Evolutionary conservation across 2,797 vertebrate species (phyloP).

Genomic region (Tinamus major): DNA sequence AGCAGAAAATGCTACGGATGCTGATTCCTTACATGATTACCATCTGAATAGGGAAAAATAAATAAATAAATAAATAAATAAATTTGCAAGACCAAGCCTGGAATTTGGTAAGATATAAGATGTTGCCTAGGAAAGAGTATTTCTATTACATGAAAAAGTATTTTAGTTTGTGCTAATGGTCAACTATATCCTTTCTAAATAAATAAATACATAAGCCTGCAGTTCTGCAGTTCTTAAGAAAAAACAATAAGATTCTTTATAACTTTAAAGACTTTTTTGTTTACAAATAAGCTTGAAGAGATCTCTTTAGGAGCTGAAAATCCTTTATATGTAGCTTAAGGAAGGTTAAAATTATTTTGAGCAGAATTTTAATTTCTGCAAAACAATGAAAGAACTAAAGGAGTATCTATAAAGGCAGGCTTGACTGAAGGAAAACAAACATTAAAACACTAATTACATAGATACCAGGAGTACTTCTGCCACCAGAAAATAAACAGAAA

Average conservation of each 20-base stretch:
- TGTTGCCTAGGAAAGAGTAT: background rate
- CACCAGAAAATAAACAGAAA: conserved; percentile 9
- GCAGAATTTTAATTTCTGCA: conserved; percentile 52
- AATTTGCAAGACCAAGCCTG: background rate
- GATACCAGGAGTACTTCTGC: conserved; percentile 19
- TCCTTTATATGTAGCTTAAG: background rate
- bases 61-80: background rate
- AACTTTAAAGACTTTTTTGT: background rate
- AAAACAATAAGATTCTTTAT: background rate
- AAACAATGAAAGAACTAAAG: conserved; percentile 28
- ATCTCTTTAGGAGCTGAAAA: conserved; percentile 11
- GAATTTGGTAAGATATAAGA: background rate
- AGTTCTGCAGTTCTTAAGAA: background rate
- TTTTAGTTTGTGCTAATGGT: background rate
- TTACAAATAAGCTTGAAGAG: conserved; percentile 3
- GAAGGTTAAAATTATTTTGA: conserved; percentile 2
- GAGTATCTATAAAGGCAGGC: conserved; percentile 47
- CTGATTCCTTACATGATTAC: too few species aligned
- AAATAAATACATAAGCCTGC: rapidly evolving
- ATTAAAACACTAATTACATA: conserved; percentile 26
- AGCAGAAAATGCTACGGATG: background rate
- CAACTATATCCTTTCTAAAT: background rate
- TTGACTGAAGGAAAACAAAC: conserved; percentile 32
- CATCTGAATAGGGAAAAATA: too few species aligned
- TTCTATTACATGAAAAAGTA: background rate